Evolutionary conservation across 2,113 vertebrate species (phyloP).

Genomic region (Syngnathus typhle): DNA sequence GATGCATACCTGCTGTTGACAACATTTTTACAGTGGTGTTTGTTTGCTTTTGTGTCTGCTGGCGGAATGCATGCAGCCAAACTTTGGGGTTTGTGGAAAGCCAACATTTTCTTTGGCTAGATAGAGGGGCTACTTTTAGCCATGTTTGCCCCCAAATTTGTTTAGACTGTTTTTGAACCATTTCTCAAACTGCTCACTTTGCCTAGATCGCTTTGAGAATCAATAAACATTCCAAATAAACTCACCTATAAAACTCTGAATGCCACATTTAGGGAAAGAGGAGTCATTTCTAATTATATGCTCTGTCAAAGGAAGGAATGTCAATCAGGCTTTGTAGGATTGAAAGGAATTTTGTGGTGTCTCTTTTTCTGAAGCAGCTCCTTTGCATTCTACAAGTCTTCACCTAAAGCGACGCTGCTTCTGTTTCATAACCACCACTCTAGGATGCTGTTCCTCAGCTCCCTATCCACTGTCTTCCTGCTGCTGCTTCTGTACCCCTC

Average conservation of each 20-base stretch:
- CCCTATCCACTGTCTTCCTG: conserved; percentile 41
- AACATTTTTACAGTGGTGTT: conserved; percentile 56
- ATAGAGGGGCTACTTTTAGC: conserved; percentile 56
- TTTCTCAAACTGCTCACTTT: conserved; percentile 23
- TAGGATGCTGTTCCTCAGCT: conserved; percentile 61
- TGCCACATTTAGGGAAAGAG: conserved; percentile 41
- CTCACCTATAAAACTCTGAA: conserved; percentile 45
- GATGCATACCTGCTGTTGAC: conserved; percentile 34
- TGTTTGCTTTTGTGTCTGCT: conserved; percentile 63
- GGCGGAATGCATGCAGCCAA: conserved; percentile 49
- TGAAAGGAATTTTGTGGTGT: conserved; percentile 52
- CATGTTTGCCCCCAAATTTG: conserved; percentile 32
- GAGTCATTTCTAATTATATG: conserved; percentile 60
- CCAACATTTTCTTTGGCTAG: conserved; percentile 59
- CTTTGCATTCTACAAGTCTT: conserved; percentile 13
- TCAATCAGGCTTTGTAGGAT: conserved; percentile 41
- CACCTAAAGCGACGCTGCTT: background rate
- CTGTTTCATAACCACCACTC: background rate
- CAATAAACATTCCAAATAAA: conserved; percentile 28
- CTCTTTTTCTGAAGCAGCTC: conserved; percentile 32
- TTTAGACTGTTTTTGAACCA: conserved; percentile 18
- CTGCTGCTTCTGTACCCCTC: conserved; percentile 45
- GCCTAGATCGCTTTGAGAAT: conserved; percentile 40
- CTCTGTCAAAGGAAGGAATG: conserved; percentile 49
- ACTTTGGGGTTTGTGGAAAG: conserved; percentile 55